These are phyloP conservation scores for Drosophila eugracilis DNA, from an alignment of 1,140 invertebrate species.

Conservation along the genomic window DNA sequence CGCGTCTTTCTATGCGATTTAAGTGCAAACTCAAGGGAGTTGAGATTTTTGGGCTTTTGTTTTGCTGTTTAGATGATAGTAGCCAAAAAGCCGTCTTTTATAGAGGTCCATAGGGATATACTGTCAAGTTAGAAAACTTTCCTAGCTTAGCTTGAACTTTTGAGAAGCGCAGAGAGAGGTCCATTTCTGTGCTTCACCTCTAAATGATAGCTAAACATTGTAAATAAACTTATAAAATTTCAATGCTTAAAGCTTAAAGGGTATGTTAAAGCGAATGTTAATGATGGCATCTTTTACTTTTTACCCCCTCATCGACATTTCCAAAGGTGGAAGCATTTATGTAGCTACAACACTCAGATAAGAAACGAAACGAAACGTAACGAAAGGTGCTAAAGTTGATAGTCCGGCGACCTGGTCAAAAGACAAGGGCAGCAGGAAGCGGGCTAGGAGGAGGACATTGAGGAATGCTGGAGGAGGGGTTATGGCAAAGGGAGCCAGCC, in stretches of 20 bases:
- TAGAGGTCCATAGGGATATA: too few relatives aligned
- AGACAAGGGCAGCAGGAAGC: neutral
- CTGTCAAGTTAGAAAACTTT: too few relatives aligned
- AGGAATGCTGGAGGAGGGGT: neutral
- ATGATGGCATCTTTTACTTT: constrained; percentile 1
- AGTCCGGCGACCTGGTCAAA: constrained; percentile 11
- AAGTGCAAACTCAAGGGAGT: constrained; percentile 69
- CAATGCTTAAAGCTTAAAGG: too few relatives aligned
- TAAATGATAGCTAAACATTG: too few relatives aligned
- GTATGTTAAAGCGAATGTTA: neutral
- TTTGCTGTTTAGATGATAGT: constrained; percentile 27
- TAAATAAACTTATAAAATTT: too few relatives aligned
- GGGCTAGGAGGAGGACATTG: neutral
- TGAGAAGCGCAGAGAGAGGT: neutral
- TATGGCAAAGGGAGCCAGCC: neutral
- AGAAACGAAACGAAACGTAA: constrained; percentile 13
- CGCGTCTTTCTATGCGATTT: constrained; percentile 47
- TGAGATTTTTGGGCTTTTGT: constrained; percentile 37
- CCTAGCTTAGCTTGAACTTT: neutral
- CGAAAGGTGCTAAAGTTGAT: constrained; percentile 54
- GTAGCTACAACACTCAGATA: constrained; percentile 45
- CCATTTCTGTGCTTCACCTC: neutral
- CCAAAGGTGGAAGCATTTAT: constrained; percentile 45
- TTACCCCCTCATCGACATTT: constrained; percentile 4
- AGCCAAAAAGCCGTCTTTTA: constrained; percentile 15